Evolutionary conservation across 2,888 invertebrate species (phyloP).

Genomic region (Drosophila antonietae): DNA sequence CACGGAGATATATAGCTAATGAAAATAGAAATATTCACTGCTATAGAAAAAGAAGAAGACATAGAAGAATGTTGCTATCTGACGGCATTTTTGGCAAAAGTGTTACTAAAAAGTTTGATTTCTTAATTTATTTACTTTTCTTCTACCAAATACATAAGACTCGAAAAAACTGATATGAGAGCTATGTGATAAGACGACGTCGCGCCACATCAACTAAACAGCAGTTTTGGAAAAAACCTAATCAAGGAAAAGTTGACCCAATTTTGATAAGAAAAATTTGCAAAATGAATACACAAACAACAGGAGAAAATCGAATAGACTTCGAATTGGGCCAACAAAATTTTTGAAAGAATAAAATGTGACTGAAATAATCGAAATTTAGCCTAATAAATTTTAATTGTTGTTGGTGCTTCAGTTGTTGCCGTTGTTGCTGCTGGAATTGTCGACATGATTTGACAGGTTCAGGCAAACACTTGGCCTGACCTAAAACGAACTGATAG

Average conservation of each 20-base stretch:
- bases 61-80: no score
- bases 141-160: not conserved
- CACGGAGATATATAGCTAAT: not conserved
- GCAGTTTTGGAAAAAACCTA: not conserved
- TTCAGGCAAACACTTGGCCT: constrained; percentile 26
- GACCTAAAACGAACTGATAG: constrained; percentile 36
- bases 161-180: constrained; percentile 7
- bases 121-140: not conserved
- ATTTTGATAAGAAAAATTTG: constrained; percentile 29
- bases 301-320: not conserved
- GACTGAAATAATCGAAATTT: constrained; percentile 23
- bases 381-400: constrained; percentile 56
- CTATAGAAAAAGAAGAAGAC: no score
- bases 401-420: not conserved
- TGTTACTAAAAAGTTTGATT: not conserved
- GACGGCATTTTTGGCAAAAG: no score
- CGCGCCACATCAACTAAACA: constrained; percentile 4
- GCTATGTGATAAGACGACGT: not conserved
- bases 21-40: not conserved
- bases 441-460: constrained; percentile 31
- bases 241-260: constrained; percentile 33
- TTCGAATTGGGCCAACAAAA: not conserved
- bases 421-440: constrained; percentile 4
- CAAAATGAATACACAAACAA: constrained; percentile 1
- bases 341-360: constrained; percentile 18